These are phyloP conservation scores for Xanthia togata DNA, from an alignment of 2,888 invertebrate species.

Conservation along the genomic window DNA sequence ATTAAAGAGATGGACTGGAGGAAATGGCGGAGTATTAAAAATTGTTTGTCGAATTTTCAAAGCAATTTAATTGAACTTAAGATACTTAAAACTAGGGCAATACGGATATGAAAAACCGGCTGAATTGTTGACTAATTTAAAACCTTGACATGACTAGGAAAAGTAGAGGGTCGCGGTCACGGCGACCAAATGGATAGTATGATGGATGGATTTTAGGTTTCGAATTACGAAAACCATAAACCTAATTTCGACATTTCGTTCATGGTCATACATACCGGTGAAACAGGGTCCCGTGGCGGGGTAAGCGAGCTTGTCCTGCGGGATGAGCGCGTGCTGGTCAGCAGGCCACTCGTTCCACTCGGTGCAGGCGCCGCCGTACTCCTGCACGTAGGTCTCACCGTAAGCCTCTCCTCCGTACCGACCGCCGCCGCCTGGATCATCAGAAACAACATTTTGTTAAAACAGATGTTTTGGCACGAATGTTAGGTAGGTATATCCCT, in stretches of 20 bases:
- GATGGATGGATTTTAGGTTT: not conserved
- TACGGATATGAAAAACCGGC: not conserved
- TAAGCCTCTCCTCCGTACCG: slow-evolving; percentile 87
- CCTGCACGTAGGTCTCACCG: slow-evolving; percentile 85
- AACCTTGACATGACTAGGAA: not conserved
- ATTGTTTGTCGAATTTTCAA: not conserved
- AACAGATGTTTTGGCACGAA: not conserved
- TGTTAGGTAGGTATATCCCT: too few species aligned
- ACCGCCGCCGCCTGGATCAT: slow-evolving; percentile 79
- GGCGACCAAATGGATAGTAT: not conserved
- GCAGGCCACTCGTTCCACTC: slow-evolving; percentile 88
- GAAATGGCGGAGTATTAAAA: not conserved
- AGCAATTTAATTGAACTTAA: not conserved
- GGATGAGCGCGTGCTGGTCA: slow-evolving; percentile 87
- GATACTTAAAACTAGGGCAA: not conserved
- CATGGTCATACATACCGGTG: slow-evolving; percentile 87
- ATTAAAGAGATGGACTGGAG: not conserved
- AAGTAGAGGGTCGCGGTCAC: not conserved
- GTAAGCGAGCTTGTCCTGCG: slow-evolving; percentile 88
- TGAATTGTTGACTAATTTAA: not conserved
- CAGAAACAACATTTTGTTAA: slow-evolving; percentile 14
- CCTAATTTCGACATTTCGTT: not conserved
- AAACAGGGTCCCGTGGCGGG: slow-evolving; percentile 91
- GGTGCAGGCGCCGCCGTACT: slow-evolving; percentile 86
- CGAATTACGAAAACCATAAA: not conserved